A percentile compares a stretch with the other conserved stretches of the same genome.
Evolutionary conservation across 2,113 vertebrate genomes (phyloP).

Genomic region (Malurus melanocephalus): DNA sequence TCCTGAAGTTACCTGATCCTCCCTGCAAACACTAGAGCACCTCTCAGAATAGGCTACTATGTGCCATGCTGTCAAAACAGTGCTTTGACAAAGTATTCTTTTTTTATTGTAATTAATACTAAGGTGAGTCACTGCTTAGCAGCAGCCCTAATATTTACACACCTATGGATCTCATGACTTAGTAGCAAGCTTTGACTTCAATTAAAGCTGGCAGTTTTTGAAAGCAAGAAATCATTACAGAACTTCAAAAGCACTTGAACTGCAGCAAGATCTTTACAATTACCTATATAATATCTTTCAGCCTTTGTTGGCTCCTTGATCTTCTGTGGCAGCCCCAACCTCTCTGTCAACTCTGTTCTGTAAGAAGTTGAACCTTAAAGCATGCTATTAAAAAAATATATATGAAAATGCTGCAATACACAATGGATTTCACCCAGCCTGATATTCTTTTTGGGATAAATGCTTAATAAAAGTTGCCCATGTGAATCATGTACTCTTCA

Average conservation of each 20-base stretch:
- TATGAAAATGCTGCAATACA: constrained; percentile 24
- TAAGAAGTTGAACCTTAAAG: constrained; percentile 8
- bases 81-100: not conserved
- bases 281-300: constrained; percentile 43
- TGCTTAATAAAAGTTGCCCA: constrained; percentile 57
- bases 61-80: not conserved
- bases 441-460: constrained; percentile 25
- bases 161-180: constrained; percentile 14
- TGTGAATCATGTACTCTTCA: constrained; percentile 46
- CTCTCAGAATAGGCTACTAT: not conserved
- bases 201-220: constrained; percentile 47
- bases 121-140: not conserved
- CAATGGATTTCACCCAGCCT: constrained; percentile 19
- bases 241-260: constrained; percentile 44
- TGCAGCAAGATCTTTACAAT: constrained; percentile 35
- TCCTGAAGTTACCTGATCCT: not conserved
- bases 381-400: not conserved
- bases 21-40: not conserved
- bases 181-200: constrained; percentile 41
- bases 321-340: constrained; percentile 1
- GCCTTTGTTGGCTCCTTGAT: constrained; percentile 27
- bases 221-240: constrained; percentile 37
- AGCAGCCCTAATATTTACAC: constrained; percentile 39
- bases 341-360: constrained; percentile 3
- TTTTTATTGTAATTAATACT: not conserved